A percentile compares a stretch with the other conserved stretches of the same genome.
Evolutionary conservation across 2,888 invertebrate species (phyloP).

Genomic region (Coleophora flavipennella): DNA sequence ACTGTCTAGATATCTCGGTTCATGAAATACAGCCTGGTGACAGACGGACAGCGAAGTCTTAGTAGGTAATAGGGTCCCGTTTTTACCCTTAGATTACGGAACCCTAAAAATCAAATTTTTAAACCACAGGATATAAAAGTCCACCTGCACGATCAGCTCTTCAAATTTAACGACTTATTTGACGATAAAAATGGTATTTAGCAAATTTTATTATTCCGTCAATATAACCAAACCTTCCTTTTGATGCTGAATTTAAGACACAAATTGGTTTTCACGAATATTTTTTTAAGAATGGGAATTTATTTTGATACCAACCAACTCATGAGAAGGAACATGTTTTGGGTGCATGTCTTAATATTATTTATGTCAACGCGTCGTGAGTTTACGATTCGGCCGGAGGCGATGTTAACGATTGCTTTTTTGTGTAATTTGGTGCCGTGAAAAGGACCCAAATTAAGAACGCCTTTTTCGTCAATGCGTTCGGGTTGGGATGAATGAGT

Average conservation of each 20-base stretch:
- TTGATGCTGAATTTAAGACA: background rate
- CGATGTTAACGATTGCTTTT: slow-evolving; percentile 48
- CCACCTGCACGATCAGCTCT: slow-evolving; percentile 42
- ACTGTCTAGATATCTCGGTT: no score
- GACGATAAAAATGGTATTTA: slow-evolving; percentile 23
- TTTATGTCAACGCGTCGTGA: slow-evolving; percentile 56
- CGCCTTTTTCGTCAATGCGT: slow-evolving; percentile 20
- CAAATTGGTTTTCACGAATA: background rate
- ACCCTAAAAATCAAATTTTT: no score
- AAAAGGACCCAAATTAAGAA: slow-evolving; percentile 33
- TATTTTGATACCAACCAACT: background rate
- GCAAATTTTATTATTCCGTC: slow-evolving; percentile 6
- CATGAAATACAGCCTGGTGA: no score
- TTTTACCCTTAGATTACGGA: no score
- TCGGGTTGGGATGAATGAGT: slow-evolving; percentile 14
- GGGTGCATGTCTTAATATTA: slow-evolving; percentile 49
- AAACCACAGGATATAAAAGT: slow-evolving; percentile 26
- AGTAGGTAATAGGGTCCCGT: no score
- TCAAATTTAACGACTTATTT: slow-evolving; percentile 33
- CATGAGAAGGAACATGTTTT: slow-evolving; percentile 25
- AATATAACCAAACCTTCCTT: background rate
- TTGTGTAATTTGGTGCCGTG: slow-evolving; percentile 44
- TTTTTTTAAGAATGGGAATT: background rate
- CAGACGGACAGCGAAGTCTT: no score
- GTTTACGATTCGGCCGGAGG: slow-evolving; percentile 35